These are phyloP conservation scores for Ylistrum balloti DNA, from an alignment of 1,140 invertebrate genomes.

Conservation along the genomic window DNA sequence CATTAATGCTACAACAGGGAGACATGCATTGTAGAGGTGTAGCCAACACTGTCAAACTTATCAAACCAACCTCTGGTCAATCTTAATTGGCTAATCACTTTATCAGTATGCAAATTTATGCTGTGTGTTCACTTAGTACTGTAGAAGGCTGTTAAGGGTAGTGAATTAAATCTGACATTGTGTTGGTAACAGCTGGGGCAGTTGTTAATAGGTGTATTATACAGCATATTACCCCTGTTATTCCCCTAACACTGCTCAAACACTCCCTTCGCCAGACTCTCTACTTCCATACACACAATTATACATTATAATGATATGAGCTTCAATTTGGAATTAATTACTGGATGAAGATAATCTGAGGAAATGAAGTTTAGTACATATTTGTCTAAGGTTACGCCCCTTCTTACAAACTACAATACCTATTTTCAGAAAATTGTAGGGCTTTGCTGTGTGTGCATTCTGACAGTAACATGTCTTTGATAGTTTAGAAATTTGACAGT, in stretches of 20 bases:
- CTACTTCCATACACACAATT: not conserved
- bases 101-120: slow-evolving; percentile 34
- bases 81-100: slow-evolving; percentile 16
- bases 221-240: not conserved
- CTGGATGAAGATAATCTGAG: not conserved
- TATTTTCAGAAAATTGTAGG: not conserved
- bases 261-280: not conserved
- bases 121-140: not conserved
- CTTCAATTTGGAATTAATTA: slow-evolving; percentile 36
- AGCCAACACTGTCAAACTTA: not conserved
- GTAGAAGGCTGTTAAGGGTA: not conserved
- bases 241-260: not conserved
- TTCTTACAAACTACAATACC: not conserved
- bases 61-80: not conserved
- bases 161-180: too few relatives aligned
- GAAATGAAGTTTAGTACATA: not conserved
- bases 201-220: not conserved
- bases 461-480: not conserved
- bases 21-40: not conserved
- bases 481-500: not conserved
- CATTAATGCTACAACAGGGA: not conserved
- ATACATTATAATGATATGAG: not conserved
- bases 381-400: not conserved
- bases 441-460: not conserved
- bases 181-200: not conserved